A percentile compares a stretch with the other conserved stretches of the same genome.
These are phyloP conservation scores for Solen grandis DNA, from an alignment of 1,140 invertebrate genomes.

Conservation along the genomic window DNA sequence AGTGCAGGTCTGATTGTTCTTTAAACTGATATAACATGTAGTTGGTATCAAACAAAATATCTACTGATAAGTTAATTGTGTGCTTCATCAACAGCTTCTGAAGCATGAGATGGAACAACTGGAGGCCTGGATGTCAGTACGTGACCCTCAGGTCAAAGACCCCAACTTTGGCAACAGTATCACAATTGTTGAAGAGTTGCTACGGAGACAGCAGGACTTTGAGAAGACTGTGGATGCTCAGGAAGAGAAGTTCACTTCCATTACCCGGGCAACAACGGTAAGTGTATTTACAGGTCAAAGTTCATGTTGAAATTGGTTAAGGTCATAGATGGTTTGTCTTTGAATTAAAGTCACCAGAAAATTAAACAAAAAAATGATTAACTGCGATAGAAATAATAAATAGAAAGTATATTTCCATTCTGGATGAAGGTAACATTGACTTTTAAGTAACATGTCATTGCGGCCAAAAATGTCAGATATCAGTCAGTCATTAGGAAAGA, in stretches of 20 bases:
- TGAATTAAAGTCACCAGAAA: not conserved
- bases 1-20: no score
- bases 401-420: no score
- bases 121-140: conserved; percentile 98
- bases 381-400: not conserved
- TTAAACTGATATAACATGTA: no score
- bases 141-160: conserved; percentile 96
- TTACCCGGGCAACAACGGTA: conserved; percentile 92
- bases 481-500: no score
- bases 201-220: conserved; percentile 99
- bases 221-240: conserved; percentile 98
- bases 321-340: not conserved
- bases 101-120: conserved; percentile 96
- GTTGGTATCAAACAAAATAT: no score
- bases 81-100: conserved; percentile 85
- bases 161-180: conserved; percentile 97
- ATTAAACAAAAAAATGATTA: not conserved
- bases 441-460: no score
- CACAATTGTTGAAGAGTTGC: conserved; percentile 97
- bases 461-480: no score
- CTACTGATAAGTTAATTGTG: no score
- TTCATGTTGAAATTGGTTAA: not conserved
- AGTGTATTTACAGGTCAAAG: conserved; percentile 54
- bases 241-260: conserved; percentile 97
- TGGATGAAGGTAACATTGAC: no score